phyloP scores from a whole-genome alignment of 2,888 invertebrate genomes.

The Epistrophe eligans region DNA sequence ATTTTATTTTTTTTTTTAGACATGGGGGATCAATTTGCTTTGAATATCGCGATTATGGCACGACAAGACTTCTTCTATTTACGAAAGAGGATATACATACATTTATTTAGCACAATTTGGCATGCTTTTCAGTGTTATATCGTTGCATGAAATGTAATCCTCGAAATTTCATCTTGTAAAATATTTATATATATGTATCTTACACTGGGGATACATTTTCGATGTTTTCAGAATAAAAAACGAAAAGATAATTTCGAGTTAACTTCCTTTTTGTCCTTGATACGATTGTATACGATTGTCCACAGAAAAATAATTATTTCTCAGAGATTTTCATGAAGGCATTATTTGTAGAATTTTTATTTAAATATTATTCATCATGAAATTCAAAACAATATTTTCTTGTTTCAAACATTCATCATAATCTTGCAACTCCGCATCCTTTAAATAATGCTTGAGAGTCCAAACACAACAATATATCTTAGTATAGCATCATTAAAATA shows the following conservation, averaged over 20 bases:
- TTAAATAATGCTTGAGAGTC: too few relatives aligned
- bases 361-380: too few relatives aligned
- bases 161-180: conserved; percentile 16
- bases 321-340: neutral
- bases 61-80: neutral
- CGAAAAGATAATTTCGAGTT: neutral
- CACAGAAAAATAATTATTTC: neutral
- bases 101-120: conserved; percentile 15
- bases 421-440: too few relatives aligned
- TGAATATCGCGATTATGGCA: conserved; percentile 12
- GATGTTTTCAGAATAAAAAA: neutral
- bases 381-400: too few relatives aligned
- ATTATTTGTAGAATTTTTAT: too few relatives aligned
- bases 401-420: too few relatives aligned
- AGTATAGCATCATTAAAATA: too few relatives aligned
- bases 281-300: neutral
- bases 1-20: conserved; percentile 1
- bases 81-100: neutral
- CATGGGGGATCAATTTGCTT: conserved; percentile 21
- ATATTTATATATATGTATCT: conserved; percentile 1
- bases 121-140: conserved; percentile 16
- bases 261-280: neutral
- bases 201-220: neutral
- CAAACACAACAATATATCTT: too few relatives aligned
- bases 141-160: conserved; percentile 10